Evolutionary conservation across 2,888 invertebrate species (phyloP).

Genomic region (Pollenia angustigena): DNA sequence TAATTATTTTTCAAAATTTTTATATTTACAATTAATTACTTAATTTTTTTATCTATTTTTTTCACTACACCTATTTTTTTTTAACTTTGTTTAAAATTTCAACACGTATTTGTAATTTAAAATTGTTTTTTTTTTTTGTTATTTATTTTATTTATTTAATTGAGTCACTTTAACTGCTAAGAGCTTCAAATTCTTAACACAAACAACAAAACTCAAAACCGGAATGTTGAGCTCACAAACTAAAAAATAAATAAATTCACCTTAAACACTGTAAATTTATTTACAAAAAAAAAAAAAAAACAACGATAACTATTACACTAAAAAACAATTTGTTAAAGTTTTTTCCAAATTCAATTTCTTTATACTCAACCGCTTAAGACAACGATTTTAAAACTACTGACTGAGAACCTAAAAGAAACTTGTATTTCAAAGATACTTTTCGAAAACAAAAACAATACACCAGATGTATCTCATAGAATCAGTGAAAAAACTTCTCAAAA

Average conservation of each 20-base stretch:
- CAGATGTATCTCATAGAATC: slow-evolving; percentile 30
- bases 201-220: slow-evolving; percentile 38
- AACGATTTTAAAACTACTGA: slow-evolving; percentile 49
- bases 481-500: not conserved
- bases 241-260: slow-evolving; percentile 28
- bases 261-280: slow-evolving; percentile 52
- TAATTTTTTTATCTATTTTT: not conserved
- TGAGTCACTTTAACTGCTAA: slow-evolving; percentile 37
- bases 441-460: not conserved
- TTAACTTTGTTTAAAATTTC: slow-evolving; percentile 11
- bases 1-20: not conserved
- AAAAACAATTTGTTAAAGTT: slow-evolving; percentile 38
- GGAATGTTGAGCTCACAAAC: slow-evolving; percentile 20
- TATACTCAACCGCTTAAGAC: not conserved
- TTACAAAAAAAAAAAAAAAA: not conserved
- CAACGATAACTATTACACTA: slow-evolving; percentile 21
- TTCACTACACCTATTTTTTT: not conserved
- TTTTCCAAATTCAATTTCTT: not conserved
- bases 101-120: slow-evolving; percentile 32
- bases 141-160: slow-evolving; percentile 4
- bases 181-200: slow-evolving; percentile 20
- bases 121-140: not conserved
- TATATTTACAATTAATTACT: not conserved
- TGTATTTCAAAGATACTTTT: slow-evolving; percentile 15
- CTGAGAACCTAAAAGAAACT: not conserved